Conservation (phyloP, 2,888 invertebrate genomes). For the Sarcophaga carnaria region DNA sequence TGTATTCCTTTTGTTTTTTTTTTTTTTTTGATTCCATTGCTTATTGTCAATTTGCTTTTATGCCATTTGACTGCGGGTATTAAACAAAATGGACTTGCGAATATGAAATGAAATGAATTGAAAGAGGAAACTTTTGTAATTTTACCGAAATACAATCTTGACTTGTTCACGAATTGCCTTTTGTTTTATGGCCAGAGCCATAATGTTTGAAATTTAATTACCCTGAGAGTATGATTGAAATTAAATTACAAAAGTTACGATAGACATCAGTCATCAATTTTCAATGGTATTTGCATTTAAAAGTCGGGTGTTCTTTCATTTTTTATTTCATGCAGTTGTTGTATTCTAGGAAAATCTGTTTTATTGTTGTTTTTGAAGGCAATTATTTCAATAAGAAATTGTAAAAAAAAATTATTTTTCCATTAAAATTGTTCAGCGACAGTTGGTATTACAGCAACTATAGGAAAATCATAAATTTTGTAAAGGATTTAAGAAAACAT, state of each 20-base stretch:
- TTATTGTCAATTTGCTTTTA: neutral
- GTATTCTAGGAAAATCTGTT: neutral
- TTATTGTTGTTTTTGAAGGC: neutral
- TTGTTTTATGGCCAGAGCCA: neutral
- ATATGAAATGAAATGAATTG: neutral
- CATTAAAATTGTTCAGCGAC: neutral
- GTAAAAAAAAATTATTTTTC: neutral
- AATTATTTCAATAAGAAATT: neutral
- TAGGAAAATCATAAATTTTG: too few species aligned
- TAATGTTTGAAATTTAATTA: constrained; percentile 44
- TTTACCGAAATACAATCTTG: neutral
- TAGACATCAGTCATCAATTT: neutral
- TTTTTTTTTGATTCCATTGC: neutral
- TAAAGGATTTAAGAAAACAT: too few species aligned
- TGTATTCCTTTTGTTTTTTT: neutral
- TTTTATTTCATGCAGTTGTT: neutral
- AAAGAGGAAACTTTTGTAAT: neutral
- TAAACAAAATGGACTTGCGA: neutral
- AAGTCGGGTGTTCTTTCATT: too few species aligned
- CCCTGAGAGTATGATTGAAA: constrained; percentile 45
- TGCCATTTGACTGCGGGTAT: neutral
- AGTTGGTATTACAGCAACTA: too few species aligned
- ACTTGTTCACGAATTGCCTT: neutral
- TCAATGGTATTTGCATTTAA: neutral
- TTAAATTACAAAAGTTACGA: constrained; percentile 52